Evolutionary conservation across 2,797 vertebrate species (phyloP).

Genomic region (Enoplosus armatus): DNA sequence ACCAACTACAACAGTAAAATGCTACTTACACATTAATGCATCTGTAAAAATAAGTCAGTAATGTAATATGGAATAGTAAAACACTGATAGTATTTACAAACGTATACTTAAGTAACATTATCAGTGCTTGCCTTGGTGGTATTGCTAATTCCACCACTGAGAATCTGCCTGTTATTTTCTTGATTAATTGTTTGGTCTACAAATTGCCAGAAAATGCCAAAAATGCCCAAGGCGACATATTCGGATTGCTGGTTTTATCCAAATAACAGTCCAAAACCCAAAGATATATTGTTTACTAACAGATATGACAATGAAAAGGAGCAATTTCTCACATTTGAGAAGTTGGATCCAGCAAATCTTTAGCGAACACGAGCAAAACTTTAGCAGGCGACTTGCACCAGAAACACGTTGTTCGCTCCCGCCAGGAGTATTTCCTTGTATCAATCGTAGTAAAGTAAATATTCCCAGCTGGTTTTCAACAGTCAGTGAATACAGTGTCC

Average conservation of each 20-base stretch:
- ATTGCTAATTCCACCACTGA: too few species aligned
- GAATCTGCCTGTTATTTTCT: too few species aligned
- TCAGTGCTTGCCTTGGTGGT: too few species aligned
- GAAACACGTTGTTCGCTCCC: conserved; percentile 13
- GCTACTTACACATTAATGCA: background rate
- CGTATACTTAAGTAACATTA: background rate
- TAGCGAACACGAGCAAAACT: background rate
- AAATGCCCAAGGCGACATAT: background rate
- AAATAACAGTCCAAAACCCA: background rate
- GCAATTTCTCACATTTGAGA: background rate
- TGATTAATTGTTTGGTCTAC: too few species aligned
- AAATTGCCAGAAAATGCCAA: background rate
- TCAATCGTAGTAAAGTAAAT: conserved; percentile 43
- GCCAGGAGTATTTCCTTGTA: conserved; percentile 25
- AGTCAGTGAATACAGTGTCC: conserved; percentile 25
- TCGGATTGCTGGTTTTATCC: background rate
- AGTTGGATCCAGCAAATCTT: background rate
- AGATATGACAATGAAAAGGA: background rate
- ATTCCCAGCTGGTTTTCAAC: conserved; percentile 45
- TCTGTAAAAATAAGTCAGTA: background rate
- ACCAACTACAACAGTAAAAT: background rate
- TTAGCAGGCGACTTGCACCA: background rate
- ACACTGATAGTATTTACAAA: background rate
- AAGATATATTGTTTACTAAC: background rate
- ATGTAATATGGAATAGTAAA: background rate